These are phyloP conservation scores for Grallaria varia DNA, from an alignment of 2,113 vertebrate species.

Conservation along the genomic window DNA sequence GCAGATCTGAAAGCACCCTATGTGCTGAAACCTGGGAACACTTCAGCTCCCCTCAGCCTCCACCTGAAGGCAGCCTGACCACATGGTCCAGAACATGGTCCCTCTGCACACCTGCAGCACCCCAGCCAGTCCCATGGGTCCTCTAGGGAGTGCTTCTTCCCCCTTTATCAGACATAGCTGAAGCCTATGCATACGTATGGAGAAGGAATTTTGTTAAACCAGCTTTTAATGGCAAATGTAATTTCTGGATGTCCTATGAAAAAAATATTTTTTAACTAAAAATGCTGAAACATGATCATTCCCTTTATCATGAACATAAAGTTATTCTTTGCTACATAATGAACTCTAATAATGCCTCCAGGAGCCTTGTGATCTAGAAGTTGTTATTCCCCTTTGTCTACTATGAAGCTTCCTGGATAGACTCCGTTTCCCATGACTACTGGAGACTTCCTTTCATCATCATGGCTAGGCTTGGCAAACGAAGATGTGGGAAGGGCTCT, in stretches of 20 bases:
- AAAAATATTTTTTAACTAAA: not conserved
- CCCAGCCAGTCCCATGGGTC: not conserved
- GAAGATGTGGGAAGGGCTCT: no score
- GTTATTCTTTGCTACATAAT: not conserved
- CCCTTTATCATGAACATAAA: not conserved
- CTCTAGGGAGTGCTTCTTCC: not conserved
- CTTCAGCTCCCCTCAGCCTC: not conserved
- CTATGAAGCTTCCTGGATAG: not conserved
- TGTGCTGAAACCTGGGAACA: not conserved
- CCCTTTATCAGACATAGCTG: not conserved
- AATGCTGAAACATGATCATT: not conserved
- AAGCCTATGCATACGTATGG: not conserved
- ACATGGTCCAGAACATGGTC: accelerated
- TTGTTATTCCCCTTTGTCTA: not conserved
- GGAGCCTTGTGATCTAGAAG: not conserved
- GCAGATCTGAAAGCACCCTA: not conserved
- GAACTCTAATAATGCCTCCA: not conserved
- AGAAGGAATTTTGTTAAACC: not conserved
- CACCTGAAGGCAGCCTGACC: not conserved
- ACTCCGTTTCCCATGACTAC: not conserved
- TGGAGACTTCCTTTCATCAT: no score
- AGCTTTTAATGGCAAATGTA: not conserved
- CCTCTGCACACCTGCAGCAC: not conserved
- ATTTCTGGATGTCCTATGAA: not conserved
- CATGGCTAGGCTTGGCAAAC: no score